Evolutionary conservation across 2,113 vertebrate species (phyloP), one percentile per base, ranked within the genome.

Genomic region (Holacanthus passer): DNA sequence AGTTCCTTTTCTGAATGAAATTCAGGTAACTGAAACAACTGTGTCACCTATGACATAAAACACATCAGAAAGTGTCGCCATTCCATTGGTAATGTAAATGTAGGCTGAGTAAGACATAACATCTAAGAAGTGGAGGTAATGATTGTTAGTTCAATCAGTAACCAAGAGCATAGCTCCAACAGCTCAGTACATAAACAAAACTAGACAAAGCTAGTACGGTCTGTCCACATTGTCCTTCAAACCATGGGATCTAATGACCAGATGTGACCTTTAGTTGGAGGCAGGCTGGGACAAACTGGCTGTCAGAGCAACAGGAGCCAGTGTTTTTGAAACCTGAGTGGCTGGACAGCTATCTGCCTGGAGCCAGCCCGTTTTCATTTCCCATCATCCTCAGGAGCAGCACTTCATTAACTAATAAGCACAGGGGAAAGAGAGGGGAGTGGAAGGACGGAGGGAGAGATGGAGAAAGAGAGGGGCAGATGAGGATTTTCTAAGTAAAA

Each of bases 391-490:
- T 85, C 74, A 87, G 88, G 77, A 91, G 73, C 79, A 84, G 82
- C 93, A 94, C 92, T 93, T 95, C 94, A 95, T 95, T 94, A 95
- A 91, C 93, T 94, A 94, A 94, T 89, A 93, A 93, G 88, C 50
- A 17, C 43, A 43, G 41, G 48, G 71, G 32, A 17, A 17, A 32
- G 39, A 29, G 58, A 17, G 20, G 27, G 60, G 24, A 14, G 72
- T 0, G 2, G 73, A 68, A 56, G 66, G 45, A 72, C 41, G 7
- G 56, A 59, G 50, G 10, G 47, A 41, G 59, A 43, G 32, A 56
- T 0, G 0, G 60, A 52, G 67, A 37, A 17, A 60, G 9, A 52
- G 59, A 59, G 73, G 74, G 64, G 41, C 29, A 59, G 60, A 39
- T 50, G 24, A 84, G 62, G 45, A 52, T 53, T 84, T 77, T 73